Conservation (phyloP, 2,113 vertebrate genomes). For the Physeter macrocephalus region DNA sequence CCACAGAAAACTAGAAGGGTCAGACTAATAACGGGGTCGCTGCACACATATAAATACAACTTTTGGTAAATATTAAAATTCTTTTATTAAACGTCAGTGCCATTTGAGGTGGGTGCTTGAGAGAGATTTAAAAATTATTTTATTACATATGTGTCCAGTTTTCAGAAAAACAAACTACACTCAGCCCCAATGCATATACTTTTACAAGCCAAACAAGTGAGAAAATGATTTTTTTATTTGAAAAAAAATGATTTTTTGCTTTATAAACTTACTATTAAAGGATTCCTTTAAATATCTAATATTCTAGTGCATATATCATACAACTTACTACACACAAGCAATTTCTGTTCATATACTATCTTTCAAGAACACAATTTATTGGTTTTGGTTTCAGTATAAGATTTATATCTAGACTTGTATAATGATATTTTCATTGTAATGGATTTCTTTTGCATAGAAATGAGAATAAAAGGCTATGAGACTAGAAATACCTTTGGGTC, state of each 20-base stretch:
- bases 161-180: neutral
- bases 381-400: neutral
- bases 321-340: neutral
- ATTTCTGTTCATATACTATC: neutral
- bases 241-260: slow-evolving; percentile 1
- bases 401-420: neutral
- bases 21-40: slow-evolving; percentile 16
- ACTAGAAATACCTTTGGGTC: neutral
- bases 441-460: neutral
- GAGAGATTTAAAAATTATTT: slow-evolving; percentile 5
- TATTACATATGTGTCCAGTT: neutral
- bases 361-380: neutral
- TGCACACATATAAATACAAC: neutral
- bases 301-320: neutral
- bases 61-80: slow-evolving; percentile 25
- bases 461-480: neutral
- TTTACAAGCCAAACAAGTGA: neutral
- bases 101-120: neutral
- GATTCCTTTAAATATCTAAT: neutral
- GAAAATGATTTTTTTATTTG: neutral
- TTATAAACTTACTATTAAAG: slow-evolving; percentile 12
- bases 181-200: neutral
- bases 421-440: neutral
- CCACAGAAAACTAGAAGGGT: slow-evolving; percentile 39
- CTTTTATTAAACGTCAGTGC: neutral